These are phyloP conservation scores for Halcyon leucocephala DNA, from an alignment of 2,797 vertebrate species.

Conservation along the genomic window DNA sequence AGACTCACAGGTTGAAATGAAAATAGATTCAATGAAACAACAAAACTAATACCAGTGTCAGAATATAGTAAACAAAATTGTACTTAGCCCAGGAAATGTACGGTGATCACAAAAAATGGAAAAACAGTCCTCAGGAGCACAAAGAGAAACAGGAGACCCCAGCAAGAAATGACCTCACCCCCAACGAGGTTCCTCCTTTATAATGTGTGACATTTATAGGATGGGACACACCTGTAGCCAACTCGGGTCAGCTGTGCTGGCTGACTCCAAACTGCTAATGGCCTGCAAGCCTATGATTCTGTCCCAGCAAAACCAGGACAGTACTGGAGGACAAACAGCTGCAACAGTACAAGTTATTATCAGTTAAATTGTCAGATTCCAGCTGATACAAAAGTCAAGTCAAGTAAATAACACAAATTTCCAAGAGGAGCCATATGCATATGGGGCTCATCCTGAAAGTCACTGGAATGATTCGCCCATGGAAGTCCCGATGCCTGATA, in stretches of 20 bases:
- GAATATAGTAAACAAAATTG: background rate
- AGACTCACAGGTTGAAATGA: background rate
- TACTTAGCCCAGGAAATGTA: background rate
- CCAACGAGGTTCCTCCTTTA: background rate
- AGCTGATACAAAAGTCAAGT: conserved; percentile 1
- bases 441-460: background rate
- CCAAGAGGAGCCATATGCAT: background rate
- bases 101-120: background rate
- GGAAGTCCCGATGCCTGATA: background rate
- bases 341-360: background rate
- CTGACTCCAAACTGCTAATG: background rate
- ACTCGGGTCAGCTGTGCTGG: background rate
- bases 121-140: background rate
- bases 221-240: background rate
- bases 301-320: background rate
- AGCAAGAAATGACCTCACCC: background rate
- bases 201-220: background rate
- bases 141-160: background rate
- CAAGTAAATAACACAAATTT: conserved; percentile 11
- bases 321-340: background rate
- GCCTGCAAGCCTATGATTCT: background rate
- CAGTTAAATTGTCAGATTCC: conserved; percentile 1
- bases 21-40: background rate
- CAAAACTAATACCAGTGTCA: background rate
- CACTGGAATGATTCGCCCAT: background rate